Evolutionary conservation across 1,140 invertebrate genomes (phyloP), one percentile per base, ranked within the genome.

Genomic region (Arion vulgaris): DNA sequence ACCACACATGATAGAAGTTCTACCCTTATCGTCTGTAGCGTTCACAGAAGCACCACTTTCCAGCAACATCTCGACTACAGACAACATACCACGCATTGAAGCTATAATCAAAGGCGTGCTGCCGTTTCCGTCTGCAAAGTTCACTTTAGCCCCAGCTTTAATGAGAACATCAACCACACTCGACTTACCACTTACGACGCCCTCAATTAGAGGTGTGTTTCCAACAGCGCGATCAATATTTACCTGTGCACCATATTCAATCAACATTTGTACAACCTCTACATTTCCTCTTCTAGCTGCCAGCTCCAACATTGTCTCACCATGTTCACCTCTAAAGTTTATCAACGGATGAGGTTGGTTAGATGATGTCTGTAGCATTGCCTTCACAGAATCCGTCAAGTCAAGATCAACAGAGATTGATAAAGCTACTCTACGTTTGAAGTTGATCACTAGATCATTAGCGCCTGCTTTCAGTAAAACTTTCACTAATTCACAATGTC

Each of bases 311-410:
- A 80, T 2, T 17, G 62, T 71, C 1, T 45, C 38, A 5, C 78
- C 78, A 15, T 34, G 49, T 34, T 71, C 78, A n/a, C 68, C 78
- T 71, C 51, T 80, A 32, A 80, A 80, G 66, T 80, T 80, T 13
- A 80, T 71, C 38, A 80, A 19, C 1, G 78, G 78, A 32, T 80
- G 32, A 1, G 36, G 39, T 1, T 36, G 38, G 13, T 17, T 23
- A 19, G 28, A 2, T 17, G 23, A 36, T 32, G 41, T 69, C 13
- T 36, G n/a, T 13, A 80, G 41, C 32, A 80, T 19, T 19, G 17
- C 34, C 66, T 80, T 45, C n/a, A 80, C 78, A 4, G 62, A 26
- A 32, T 69, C 78, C 26, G 36, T 13, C 9, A 39, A 7, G 38
- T 80, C 68, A 5, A 2, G 51, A 32, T n/a, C 45, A 7, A 80